A percentile compares a stretch with the other conserved stretches of the same genome.
Conservation (phyloP, 2,888 invertebrate genomes). For the Pollenia labialis region DNA sequence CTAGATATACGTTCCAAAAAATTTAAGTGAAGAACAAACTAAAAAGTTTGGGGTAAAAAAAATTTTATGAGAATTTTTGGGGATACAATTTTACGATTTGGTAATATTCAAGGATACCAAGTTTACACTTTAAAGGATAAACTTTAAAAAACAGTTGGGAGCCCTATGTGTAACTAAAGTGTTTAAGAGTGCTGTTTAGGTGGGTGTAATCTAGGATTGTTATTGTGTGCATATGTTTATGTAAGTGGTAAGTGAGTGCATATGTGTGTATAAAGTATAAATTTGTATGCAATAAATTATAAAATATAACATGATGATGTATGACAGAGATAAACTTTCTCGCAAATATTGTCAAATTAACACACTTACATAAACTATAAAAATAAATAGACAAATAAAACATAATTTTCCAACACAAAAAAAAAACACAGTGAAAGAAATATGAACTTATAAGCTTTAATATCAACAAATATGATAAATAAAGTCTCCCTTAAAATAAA, state of each 20-base stretch:
- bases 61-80: no score
- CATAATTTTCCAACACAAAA: background rate
- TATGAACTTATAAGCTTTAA: constrained; percentile 31
- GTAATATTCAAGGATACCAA: no score
- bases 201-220: constrained; percentile 12
- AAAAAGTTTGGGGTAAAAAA: no score
- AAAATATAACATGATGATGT: constrained; percentile 63
- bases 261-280: constrained; percentile 28
- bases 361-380: constrained; percentile 54
- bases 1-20: no score
- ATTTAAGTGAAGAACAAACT: no score
- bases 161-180: constrained; percentile 1
- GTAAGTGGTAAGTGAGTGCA: background rate
- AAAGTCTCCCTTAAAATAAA: background rate
- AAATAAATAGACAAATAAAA: constrained; percentile 23
- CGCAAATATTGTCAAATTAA: constrained; percentile 73
- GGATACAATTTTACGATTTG: no score
- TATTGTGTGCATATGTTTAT: background rate
- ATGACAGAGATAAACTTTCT: constrained; percentile 64
- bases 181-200: constrained; percentile 37
- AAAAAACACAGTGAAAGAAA: background rate
- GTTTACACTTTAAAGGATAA: no score
- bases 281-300: constrained; percentile 62
- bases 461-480: constrained; percentile 42
- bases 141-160: no score